These are phyloP conservation scores for Chirona hameri DNA, from an alignment of 2,888 invertebrate genomes.

Conservation along the genomic window DNA sequence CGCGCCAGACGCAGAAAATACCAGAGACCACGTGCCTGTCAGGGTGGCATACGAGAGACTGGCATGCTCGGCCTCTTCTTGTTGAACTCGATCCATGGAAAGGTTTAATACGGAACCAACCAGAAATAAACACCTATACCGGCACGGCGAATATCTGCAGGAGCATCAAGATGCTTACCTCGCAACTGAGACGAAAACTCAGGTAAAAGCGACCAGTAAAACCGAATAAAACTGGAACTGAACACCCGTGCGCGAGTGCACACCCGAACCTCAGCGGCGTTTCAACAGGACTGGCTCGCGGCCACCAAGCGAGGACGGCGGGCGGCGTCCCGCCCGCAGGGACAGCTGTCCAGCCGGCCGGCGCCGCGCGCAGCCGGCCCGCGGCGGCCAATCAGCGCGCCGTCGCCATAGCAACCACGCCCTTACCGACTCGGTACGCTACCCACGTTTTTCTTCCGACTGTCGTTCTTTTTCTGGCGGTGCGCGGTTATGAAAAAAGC, in stretches of 20 bases:
- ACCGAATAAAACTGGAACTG: conserved; percentile 28
- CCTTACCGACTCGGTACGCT: not conserved
- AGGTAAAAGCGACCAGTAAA: conserved; percentile 27
- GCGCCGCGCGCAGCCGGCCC: not conserved
- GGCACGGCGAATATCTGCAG: not conserved
- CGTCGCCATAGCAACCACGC: not conserved
- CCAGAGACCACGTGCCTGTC: not conserved
- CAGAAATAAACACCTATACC: not conserved
- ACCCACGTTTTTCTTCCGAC: not conserved
- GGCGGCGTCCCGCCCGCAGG: not conserved
- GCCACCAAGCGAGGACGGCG: not conserved
- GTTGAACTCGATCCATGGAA: conserved; percentile 24
- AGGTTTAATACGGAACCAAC: conserved; percentile 4
- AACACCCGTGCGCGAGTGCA: not conserved
- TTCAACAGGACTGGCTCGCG: not conserved
- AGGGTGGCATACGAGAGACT: not conserved
- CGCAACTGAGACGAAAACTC: conserved; percentile 27
- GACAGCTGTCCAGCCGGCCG: not conserved
- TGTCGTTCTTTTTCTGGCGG: not conserved
- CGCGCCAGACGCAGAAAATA: not conserved
- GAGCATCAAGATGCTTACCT: conserved; percentile 22
- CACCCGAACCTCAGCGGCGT: not conserved
- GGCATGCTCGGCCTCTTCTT: conserved; percentile 12
- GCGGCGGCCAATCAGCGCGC: not conserved
- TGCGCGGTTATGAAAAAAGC: not conserved